A percentile compares a stretch with the other conserved stretches of the same genome.
These are phyloP conservation scores for Magallana gigas DNA, from an alignment of 1,140 invertebrate species.

Conservation along the genomic window DNA sequence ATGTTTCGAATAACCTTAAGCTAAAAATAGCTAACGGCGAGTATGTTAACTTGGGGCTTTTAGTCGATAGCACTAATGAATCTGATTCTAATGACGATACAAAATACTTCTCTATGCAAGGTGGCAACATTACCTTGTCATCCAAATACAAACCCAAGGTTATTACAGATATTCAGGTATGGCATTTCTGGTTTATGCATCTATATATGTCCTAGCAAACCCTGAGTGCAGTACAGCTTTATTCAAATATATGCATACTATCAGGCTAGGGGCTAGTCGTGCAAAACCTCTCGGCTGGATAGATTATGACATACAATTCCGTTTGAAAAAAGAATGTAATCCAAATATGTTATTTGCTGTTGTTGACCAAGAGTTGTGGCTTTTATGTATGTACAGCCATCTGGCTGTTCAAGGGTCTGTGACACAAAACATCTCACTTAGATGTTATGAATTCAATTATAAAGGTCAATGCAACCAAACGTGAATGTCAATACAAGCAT, in stretches of 20 bases:
- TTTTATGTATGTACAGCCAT: not conserved
- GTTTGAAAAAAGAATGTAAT: not conserved
- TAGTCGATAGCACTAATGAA: not conserved
- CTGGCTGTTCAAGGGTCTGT: not conserved
- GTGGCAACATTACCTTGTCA: not conserved
- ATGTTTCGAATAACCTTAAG: not conserved
- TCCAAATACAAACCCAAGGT: not conserved
- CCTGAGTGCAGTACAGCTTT: not conserved
- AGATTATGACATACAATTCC: not conserved
- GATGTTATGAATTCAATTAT: not conserved
- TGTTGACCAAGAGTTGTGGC: not conserved
- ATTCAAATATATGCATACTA: conserved; percentile 9
- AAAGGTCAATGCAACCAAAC: not conserved
- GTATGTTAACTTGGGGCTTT: not conserved
- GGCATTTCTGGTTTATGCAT: not conserved
- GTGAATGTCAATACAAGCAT: not conserved
- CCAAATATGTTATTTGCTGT: not conserved
- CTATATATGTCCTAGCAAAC: not conserved
- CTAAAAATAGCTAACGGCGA: not conserved
- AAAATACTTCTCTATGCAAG: not conserved
- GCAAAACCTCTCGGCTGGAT: not conserved
- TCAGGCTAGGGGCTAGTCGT: not conserved
- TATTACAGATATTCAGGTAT: not conserved
- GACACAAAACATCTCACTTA: not conserved
- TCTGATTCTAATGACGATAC: not conserved